Percentiles rank a stretch among this genome's conserved stretches.
These are phyloP conservation scores for Drepanosiphum platanoidis DNA, from an alignment of 2,888 invertebrate species.

Conservation along the genomic window DNA sequence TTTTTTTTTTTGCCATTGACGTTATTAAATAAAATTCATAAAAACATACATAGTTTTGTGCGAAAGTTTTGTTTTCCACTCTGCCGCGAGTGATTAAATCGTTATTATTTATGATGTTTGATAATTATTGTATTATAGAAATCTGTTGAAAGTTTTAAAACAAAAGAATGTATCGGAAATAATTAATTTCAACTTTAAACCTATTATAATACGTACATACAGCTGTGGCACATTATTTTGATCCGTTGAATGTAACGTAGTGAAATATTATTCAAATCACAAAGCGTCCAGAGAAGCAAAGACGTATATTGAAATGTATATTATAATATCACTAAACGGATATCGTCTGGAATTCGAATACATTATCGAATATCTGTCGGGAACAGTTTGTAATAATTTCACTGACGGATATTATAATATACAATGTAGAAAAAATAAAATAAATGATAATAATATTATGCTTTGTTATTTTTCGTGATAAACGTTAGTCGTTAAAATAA, in stretches of 20 bases:
- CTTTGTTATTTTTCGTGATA: conserved; percentile 26
- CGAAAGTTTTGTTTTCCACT: too few species aligned
- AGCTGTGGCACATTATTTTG: too few species aligned
- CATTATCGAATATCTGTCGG: background rate
- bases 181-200: too few species aligned
- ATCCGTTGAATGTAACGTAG: background rate
- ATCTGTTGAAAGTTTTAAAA: background rate
- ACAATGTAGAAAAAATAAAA: background rate
- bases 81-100: too few species aligned
- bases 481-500: conserved; percentile 37
- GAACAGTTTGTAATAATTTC: background rate
- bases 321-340: background rate
- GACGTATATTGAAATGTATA: background rate
- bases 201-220: too few species aligned
- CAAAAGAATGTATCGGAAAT: background rate
- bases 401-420: background rate
- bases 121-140: background rate
- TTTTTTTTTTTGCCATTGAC: too few species aligned
- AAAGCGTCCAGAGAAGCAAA: too few species aligned
- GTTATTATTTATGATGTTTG: background rate
- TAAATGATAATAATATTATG: background rate
- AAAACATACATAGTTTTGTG: too few species aligned
- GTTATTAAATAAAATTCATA: too few species aligned
- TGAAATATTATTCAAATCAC: background rate
- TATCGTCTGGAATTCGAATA: background rate